Evolutionary conservation across 2,888 invertebrate species (phyloP), one percentile per base, ranked within the genome.

Genomic region (Pomacea canaliculata): DNA sequence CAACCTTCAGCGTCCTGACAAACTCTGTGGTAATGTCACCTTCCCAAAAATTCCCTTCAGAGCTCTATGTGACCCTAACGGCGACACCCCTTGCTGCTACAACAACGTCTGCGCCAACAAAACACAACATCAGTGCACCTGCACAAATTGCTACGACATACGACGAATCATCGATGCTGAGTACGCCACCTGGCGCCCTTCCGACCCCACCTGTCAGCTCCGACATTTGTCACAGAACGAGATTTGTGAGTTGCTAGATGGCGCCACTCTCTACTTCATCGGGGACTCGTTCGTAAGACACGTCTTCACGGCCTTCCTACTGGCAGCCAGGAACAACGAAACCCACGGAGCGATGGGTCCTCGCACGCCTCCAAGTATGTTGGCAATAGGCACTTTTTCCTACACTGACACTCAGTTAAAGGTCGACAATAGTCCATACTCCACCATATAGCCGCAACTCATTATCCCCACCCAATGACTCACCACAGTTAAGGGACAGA

Each of bases 281-380:
- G 80, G 80, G 9, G 80, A 80, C 69, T 80, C 80, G 2, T 77
- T 77, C 60, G 65, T 80, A 46, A 66, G 80, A 10, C 80, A 80
- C 51, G 70, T 80, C 2, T 80, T 76, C 62, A 76, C 77, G n/a
- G 75, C 80, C 2, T 37, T 79, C 65, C 70, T 80, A 16, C 51
- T 70, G 60, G 19, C 75, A n/a, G 62, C 72, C 0, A 63, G 77
- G 19, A 70, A 62, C 37, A 63, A 78, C 51, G 72, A 66, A 70
- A 49, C 49, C 19, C 62, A 66, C 10, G 80, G 80, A 18, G 77
- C 78, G n/a, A 23, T 80, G 51, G 12, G 51, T 56, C 16, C 51
- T 7, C 1, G 16, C 51, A 56, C 51, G 16, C 51, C 51, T 56
- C 12, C 51, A 56, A 4, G 51, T 56, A 56, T 10, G 4, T 10